These are phyloP conservation scores for Leptocoma aspasia DNA, from an alignment of 2,113 vertebrate species.

Conservation along the genomic window DNA sequence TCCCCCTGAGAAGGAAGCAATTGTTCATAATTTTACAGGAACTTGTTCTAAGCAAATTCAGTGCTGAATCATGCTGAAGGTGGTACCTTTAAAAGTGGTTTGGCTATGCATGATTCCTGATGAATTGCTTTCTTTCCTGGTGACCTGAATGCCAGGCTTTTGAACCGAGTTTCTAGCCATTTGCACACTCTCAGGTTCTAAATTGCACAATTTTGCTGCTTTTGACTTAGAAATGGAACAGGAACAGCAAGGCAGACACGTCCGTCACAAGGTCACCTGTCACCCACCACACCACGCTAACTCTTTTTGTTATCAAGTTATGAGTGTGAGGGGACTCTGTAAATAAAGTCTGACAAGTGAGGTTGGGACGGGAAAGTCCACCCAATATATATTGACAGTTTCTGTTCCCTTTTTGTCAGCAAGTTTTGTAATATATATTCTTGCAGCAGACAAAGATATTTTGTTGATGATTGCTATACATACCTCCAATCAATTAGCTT, in stretches of 20 bases:
- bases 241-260: neutral
- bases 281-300: neutral
- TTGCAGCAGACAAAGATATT: neutral
- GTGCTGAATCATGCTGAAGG: neutral
- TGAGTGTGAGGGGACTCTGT: neutral
- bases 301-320: neutral
- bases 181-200: neutral
- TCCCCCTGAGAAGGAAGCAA: neutral
- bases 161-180: neutral
- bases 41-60: neutral
- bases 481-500: neutral
- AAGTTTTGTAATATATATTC: neutral
- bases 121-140: accelerated
- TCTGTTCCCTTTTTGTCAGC: neutral
- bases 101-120: neutral
- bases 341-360: neutral
- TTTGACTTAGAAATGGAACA: neutral
- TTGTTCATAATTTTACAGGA: neutral
- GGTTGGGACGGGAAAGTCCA: neutral
- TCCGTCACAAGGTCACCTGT: neutral
- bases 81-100: accelerated
- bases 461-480: neutral
- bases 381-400: neutral
- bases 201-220: neutral
- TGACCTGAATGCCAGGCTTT: neutral